Evolutionary conservation across 2,888 invertebrate genomes (phyloP).

Genomic region (Eulithis testata): DNA sequence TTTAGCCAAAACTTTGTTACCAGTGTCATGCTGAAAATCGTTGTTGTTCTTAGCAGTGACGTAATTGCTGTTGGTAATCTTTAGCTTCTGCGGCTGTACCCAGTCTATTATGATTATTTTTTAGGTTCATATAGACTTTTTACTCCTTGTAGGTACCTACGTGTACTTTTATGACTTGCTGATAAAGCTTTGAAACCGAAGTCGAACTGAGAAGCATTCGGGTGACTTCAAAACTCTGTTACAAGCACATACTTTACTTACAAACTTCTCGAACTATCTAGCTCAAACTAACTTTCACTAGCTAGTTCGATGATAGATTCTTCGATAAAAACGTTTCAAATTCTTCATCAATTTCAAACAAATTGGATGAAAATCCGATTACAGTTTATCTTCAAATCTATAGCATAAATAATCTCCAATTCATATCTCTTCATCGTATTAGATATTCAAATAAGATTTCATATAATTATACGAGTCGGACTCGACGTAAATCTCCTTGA

Average conservation of each 20-base stretch:
- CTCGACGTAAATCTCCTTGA: conserved; percentile 36
- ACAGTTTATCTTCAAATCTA: conserved; percentile 2
- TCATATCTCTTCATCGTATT: conserved; percentile 27
- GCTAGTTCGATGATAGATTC: background rate
- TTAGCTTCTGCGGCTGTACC: background rate
- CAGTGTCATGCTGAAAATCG: background rate
- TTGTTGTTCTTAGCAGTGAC: too few relatives aligned
- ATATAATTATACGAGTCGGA: conserved; percentile 31
- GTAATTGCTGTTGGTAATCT: background rate
- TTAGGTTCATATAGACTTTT: too few relatives aligned
- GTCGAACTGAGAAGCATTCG: too few relatives aligned
- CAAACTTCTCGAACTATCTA: too few relatives aligned
- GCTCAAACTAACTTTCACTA: too few relatives aligned
- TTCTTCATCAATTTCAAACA: background rate
- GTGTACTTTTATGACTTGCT: too few relatives aligned
- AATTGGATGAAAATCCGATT: background rate
- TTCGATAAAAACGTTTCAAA: background rate
- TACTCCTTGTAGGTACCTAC: too few relatives aligned
- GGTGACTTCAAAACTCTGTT: too few relatives aligned
- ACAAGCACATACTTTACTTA: too few relatives aligned
- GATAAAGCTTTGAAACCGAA: too few relatives aligned
- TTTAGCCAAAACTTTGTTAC: conserved; percentile 8
- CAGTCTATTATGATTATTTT: too few relatives aligned
- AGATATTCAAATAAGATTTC: conserved; percentile 39
- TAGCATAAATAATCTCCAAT: conserved; percentile 21